Evolutionary conservation across 2,888 invertebrate species (phyloP).

Genomic region (Chaetogeoica ovagalla): DNA sequence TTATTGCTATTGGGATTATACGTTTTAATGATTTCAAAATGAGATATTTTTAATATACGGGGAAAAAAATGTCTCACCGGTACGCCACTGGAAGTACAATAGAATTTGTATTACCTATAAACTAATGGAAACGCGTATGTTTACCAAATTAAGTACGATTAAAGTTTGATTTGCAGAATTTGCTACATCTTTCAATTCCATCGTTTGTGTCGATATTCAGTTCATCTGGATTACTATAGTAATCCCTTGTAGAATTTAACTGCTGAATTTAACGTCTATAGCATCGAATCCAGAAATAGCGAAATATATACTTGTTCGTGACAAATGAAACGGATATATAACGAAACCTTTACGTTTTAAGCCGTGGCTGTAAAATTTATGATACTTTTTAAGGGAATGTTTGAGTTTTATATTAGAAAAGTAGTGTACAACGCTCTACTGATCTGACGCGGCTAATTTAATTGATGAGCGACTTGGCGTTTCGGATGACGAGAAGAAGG

Average conservation of each 20-base stretch:
- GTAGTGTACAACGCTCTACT: background rate
- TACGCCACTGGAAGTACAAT: no score
- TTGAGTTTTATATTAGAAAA: slow-evolving; percentile 31
- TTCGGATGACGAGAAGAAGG: background rate
- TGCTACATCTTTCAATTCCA: background rate
- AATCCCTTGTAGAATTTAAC: slow-evolving; percentile 16
- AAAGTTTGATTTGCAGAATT: no score
- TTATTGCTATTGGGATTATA: no score
- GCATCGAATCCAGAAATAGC: background rate
- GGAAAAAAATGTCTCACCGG: no score
- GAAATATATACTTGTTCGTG: slow-evolving; percentile 35
- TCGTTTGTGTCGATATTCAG: slow-evolving; percentile 8
- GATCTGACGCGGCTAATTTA: background rate
- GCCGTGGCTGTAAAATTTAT: slow-evolving; percentile 8
- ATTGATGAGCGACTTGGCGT: background rate
- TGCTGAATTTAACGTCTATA: slow-evolving; percentile 7
- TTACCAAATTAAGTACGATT: no score
- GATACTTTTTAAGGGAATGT: slow-evolving; percentile 23
- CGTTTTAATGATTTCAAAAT: no score
- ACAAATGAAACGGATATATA: slow-evolving; percentile 37
- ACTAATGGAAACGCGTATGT: no score
- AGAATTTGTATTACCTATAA: no score
- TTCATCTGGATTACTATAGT: slow-evolving; percentile 1
- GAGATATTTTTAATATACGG: no score
- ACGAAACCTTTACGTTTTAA: slow-evolving; percentile 34